Base-by-base conservation (phyloP, 2,888 invertebrate species). In the Drosophila algonquin region DNA sequence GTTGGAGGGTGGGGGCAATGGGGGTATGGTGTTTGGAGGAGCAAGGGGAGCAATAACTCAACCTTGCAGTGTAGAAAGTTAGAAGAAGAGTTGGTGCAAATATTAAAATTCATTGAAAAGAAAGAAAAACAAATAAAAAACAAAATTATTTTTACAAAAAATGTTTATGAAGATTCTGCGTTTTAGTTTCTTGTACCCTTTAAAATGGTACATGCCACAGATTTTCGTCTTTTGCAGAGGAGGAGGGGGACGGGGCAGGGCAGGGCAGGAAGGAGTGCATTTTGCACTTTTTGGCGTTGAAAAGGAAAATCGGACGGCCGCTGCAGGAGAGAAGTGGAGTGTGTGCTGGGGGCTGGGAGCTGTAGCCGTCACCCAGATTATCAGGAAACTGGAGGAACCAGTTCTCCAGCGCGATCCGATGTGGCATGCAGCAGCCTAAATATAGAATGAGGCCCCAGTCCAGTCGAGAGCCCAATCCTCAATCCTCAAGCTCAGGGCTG, bases 321-420 rank as follows among this genome's bases (percentile, higher is more conserved):
- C 75, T 63, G 67, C 53, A 65, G 64, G 59, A 55, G 45, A 52
- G 50, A 59, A 52, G 56, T 30, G 30, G 7, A 30, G 30, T 30
- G 30, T 30, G 30, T 48, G 65, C 73, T 21, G 21, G 21, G 21
- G 21, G 21, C 21, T 21, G 21, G 21, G 73, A 56, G 67, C 71
- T 73, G 79, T 73, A 75, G 84, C 76, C 82, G 91, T 91, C 90
- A 91, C 91, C 91, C 90, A 91, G 91, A 91, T 91, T 90, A 91
- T 90, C 91, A 87, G 89, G 86, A 85, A 91, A 91, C 91, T 91
- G 91, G 91, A 90, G 90, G 90, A 91, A 90, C 91, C 90, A 90
- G 91, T 91, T 91, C 30, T 8, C 89, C 63, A 73, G 79, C 75
- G 72, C 4, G 35, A 35, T 35, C 14, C 69, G 75, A 52, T 76